phyloP scores from a whole-genome alignment of 2,888 invertebrate species.

The Latrodectus elegans region DNA sequence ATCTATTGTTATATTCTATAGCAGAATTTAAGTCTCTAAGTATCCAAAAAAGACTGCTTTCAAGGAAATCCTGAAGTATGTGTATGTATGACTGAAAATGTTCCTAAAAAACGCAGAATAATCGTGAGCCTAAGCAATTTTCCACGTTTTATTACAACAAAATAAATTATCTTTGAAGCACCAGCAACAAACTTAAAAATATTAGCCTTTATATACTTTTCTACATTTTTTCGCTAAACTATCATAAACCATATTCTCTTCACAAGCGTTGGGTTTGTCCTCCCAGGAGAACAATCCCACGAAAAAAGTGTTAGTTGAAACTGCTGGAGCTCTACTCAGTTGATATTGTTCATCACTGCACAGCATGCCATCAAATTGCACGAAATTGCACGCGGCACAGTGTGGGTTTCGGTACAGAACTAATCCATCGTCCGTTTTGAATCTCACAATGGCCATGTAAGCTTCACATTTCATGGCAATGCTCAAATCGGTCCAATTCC shows the following conservation, averaged over 20 bases:
- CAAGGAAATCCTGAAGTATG: too few relatives aligned
- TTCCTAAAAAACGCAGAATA: too few relatives aligned
- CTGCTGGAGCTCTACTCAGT: too few relatives aligned
- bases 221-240: constrained; percentile 38
- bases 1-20: too few relatives aligned
- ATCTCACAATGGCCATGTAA: constrained; percentile 12
- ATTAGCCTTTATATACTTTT: not conserved
- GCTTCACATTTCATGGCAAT: constrained; percentile 10
- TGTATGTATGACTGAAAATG: too few relatives aligned
- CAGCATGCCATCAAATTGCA: not conserved
- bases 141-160: too few relatives aligned
- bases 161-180: too few relatives aligned
- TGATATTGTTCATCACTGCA: not conserved
- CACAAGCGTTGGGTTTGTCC: constrained; percentile 5
- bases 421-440: not conserved
- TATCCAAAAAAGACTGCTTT: too few relatives aligned
- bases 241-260: constrained; percentile 24
- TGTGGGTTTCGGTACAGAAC: constrained; percentile 25
- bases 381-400: constrained; percentile 50
- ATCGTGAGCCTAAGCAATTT: too few relatives aligned
- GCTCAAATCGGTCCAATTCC: constrained; percentile 13
- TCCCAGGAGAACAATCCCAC: not conserved
- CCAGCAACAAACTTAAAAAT: too few relatives aligned
- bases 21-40: too few relatives aligned
- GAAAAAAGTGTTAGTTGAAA: not conserved